These are phyloP conservation scores for Prionace glauca DNA, from an alignment of 2,797 vertebrate species.

Conservation along the genomic window DNA sequence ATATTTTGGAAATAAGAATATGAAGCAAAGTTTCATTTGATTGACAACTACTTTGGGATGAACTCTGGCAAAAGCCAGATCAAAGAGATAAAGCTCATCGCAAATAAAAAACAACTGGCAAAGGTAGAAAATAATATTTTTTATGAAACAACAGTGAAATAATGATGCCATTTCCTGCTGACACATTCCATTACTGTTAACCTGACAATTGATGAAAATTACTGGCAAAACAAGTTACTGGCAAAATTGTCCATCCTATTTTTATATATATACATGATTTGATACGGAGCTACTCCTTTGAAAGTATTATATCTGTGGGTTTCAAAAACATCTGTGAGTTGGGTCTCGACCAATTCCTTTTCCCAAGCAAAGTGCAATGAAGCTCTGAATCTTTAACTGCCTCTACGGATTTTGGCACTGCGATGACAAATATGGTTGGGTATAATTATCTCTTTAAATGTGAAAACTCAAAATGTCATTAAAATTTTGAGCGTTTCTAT, in stretches of 20 bases:
- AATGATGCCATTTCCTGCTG: neutral
- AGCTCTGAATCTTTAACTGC: neutral
- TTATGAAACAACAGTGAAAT: neutral
- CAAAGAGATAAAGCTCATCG: neutral
- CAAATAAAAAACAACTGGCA: neutral
- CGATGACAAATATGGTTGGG: conserved; percentile 9
- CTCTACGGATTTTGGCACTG: neutral
- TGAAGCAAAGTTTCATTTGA: neutral
- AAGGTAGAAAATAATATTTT: neutral
- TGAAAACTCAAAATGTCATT: conserved; percentile 33
- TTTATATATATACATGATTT: conserved; percentile 3
- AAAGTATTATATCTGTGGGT: conserved; percentile 4
- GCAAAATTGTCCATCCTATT: conserved; percentile 1
- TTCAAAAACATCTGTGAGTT: conserved; percentile 36
- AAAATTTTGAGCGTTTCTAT: neutral
- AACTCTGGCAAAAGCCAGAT: neutral
- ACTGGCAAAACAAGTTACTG: neutral
- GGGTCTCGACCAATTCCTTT: neutral
- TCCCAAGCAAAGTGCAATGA: neutral
- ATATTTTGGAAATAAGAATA: conserved; percentile 26
- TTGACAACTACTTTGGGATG: no score
- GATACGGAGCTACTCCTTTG: conserved; percentile 18
- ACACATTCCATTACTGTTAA: neutral
- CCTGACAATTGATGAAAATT: conserved; percentile 4
- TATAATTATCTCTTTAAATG: conserved; percentile 20